Conservation (phyloP, 2,113 vertebrate species). For the Corythornis vintsioides region DNA sequence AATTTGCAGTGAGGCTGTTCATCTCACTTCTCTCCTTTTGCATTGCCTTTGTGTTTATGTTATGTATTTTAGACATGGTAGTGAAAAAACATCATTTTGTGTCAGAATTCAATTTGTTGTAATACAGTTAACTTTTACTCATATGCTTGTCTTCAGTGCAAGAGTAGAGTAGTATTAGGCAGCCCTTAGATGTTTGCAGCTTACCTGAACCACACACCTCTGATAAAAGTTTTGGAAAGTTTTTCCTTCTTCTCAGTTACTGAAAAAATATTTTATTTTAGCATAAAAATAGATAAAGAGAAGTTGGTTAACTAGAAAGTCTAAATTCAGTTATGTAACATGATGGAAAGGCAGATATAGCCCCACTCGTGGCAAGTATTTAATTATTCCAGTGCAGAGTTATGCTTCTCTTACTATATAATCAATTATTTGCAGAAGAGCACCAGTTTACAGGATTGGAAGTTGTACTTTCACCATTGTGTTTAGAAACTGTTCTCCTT, state of each 20-base stretch:
- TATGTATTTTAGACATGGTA: not conserved
- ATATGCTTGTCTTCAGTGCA: not conserved
- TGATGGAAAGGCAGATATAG: not conserved
- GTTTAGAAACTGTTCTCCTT: not conserved
- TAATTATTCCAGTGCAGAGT: not conserved
- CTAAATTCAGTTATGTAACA: not conserved
- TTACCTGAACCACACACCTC: not conserved
- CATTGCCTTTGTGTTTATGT: not conserved
- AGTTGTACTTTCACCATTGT: not conserved
- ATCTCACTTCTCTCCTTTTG: not conserved
- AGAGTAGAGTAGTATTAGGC: not conserved
- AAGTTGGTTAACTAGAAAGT: not conserved
- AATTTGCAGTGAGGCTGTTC: not conserved
- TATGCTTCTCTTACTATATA: not conserved
- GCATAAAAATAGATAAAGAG: not conserved
- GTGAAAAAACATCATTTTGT: not conserved
- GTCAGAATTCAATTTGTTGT: not conserved
- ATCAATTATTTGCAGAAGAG: not conserved
- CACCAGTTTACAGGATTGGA: not conserved
- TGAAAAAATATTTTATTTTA: not conserved
- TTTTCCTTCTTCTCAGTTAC: not conserved
- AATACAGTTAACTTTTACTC: not conserved
- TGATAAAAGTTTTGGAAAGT: not conserved
- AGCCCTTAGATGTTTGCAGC: not conserved
- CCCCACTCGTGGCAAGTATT: not conserved